Percentiles rank a stretch among this genome's conserved stretches.
Evolutionary conservation across 1,140 invertebrate genomes (phyloP).

Genomic region (Phocides pigmalion): DNA sequence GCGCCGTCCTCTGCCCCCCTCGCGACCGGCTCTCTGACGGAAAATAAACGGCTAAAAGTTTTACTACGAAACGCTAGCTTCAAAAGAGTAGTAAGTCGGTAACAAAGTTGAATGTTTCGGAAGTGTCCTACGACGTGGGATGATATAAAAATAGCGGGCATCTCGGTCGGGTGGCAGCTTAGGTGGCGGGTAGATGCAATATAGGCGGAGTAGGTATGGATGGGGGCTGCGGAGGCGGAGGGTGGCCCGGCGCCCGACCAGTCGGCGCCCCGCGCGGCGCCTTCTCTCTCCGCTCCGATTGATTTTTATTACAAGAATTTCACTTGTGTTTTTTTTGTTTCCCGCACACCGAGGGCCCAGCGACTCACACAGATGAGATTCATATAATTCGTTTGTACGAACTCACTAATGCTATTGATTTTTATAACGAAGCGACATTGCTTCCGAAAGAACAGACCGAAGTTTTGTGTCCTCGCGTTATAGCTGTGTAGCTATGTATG

Average conservation of each 20-base stretch:
- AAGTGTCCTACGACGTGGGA: constrained; percentile 30
- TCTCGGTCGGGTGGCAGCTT: constrained; percentile 36
- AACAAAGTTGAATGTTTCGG: constrained; percentile 29
- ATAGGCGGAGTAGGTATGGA: constrained; percentile 58
- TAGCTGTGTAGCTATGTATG: neutral
- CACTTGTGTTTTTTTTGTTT: constrained; percentile 80
- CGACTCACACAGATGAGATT: constrained; percentile 70
- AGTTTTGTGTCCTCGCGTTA: neutral
- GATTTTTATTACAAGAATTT: constrained; percentile 85
- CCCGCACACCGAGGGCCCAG: constrained; percentile 69
- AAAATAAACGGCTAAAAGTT: constrained; percentile 19
- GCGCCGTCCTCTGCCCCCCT: constrained; percentile 41
- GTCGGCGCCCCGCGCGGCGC: constrained; percentile 74
- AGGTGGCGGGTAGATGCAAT: constrained; percentile 60
- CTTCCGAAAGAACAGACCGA: constrained; percentile 12
- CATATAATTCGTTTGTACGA: constrained; percentile 82
- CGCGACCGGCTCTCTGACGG: constrained; percentile 19
- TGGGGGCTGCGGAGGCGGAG: constrained; percentile 47
- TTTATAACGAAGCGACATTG: constrained; percentile 71
- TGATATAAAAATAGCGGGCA: constrained; percentile 24
- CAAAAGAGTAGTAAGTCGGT: constrained; percentile 2
- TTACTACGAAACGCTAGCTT: constrained; percentile 8
- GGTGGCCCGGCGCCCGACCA: constrained; percentile 54
- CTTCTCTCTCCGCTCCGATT: constrained; percentile 81
- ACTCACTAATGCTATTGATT: constrained; percentile 81